Evolutionary conservation across 2,113 vertebrate species (phyloP).

Genomic region (Sceloporus undulatus): DNA sequence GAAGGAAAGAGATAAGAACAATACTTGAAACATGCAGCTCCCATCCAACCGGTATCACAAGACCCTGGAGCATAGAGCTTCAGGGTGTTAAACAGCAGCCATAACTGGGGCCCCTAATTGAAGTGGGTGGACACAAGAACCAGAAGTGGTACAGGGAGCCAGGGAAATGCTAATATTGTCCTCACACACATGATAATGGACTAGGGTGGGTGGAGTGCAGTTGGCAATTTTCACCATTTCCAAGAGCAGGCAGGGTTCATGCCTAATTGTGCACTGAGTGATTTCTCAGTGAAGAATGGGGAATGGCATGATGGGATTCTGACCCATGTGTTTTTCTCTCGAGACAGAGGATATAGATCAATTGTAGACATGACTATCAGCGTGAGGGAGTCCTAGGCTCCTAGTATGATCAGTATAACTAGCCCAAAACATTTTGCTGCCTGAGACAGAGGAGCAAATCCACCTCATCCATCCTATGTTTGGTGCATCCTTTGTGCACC

Average conservation of each 20-base stretch:
- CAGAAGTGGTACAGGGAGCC: background rate
- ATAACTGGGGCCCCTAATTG: background rate
- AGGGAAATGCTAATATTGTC: background rate
- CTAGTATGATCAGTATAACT: background rate
- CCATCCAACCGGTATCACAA: constrained; percentile 1
- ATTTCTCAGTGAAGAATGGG: background rate
- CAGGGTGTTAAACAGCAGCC: background rate
- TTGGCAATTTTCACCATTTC: background rate
- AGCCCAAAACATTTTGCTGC: too few relatives aligned
- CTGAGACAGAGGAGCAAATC: too few relatives aligned
- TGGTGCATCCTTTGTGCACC: too few relatives aligned
- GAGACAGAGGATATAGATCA: background rate
- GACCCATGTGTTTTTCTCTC: background rate
- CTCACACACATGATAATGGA: constrained; percentile 4
- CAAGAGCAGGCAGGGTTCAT: background rate
- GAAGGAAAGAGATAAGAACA: background rate
- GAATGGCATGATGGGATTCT: background rate
- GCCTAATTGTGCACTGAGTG: background rate
- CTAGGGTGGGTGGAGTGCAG: background rate
- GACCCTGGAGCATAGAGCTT: constrained; percentile 10
- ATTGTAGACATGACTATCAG: background rate
- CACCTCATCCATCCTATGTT: too few relatives aligned
- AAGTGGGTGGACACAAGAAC: constrained; percentile 1
- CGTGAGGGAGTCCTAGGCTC: background rate
- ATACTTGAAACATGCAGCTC: background rate